Conservation (phyloP, 2,797 vertebrate genomes). For the Triplophysa bombifrons region DNA sequence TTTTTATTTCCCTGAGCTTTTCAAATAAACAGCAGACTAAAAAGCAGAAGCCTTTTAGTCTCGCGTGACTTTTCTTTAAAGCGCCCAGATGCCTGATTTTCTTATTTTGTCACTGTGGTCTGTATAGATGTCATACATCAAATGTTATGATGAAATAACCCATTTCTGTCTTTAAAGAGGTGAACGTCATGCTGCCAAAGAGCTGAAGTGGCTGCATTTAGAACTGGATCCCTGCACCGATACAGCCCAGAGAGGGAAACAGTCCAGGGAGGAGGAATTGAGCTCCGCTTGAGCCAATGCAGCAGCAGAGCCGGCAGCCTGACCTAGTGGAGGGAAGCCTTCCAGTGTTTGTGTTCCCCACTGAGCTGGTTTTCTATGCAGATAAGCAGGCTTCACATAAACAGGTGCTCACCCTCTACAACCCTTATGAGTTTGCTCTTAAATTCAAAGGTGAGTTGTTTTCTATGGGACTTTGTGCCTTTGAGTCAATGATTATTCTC, state of each 20-base stretch:
- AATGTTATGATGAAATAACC: not conserved
- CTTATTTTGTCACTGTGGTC: not conserved
- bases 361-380: constrained; percentile 97
- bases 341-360: constrained; percentile 99
- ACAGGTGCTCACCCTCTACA: constrained; percentile 99
- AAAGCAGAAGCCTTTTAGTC: not conserved
- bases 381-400: constrained; percentile 98
- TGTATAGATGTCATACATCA: too few relatives aligned
- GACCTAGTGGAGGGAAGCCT: constrained; percentile 99
- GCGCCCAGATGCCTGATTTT: too few relatives aligned
- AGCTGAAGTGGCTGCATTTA: constrained; percentile 64
- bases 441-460: constrained; percentile 96
- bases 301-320: constrained; percentile 95
- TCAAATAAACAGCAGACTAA: too few relatives aligned
- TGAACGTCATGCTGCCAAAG: constrained; percentile 64
- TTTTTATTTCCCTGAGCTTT: not conserved
- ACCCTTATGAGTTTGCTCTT: constrained; percentile 99
- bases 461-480: not conserved
- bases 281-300: constrained; percentile 94
- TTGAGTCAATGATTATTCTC: not conserved
- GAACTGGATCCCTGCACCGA: constrained; percentile 54
- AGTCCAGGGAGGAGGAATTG: constrained; percentile 73
- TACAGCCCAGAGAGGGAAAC: constrained; percentile 60
- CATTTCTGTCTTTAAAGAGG: constrained; percentile 33
- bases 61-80: not conserved